Conservation (phyloP, 2,113 vertebrate genomes). For the Gadus macrocephalus region DNA sequence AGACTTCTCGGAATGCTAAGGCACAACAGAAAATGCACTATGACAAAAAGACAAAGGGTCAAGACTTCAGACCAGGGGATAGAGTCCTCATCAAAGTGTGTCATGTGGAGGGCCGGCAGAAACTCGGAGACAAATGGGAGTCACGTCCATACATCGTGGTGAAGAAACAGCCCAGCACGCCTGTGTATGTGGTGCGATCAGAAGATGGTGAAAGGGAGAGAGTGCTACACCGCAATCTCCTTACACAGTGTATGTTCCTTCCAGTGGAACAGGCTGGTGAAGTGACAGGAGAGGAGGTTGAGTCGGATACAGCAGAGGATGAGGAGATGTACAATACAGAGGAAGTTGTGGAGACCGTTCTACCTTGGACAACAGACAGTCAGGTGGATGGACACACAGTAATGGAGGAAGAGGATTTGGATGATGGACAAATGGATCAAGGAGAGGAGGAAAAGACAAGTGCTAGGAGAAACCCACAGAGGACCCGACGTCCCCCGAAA, state of each 20-base stretch:
- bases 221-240: slow-evolving; percentile 27
- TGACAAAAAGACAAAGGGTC: no score
- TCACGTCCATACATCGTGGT: slow-evolving; percentile 18
- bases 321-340: neutral
- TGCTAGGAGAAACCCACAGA: slow-evolving; percentile 5
- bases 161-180: slow-evolving; percentile 11
- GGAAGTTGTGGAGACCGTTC: neutral
- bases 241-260: slow-evolving; percentile 26
- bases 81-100: slow-evolving; percentile 16
- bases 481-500: no score
- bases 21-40: no score
- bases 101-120: slow-evolving; percentile 25
- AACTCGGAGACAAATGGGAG: slow-evolving; percentile 25
- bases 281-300: slow-evolving; percentile 1
- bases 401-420: slow-evolving; percentile 9
- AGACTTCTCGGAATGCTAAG: slow-evolving; percentile 13
- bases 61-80: no score
- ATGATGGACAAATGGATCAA: neutral
- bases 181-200: slow-evolving; percentile 20
- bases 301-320: slow-evolving; percentile 7
- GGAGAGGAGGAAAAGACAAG: neutral
- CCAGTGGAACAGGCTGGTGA: slow-evolving; percentile 11
- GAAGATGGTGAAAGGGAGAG: slow-evolving; percentile 25
- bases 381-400: slow-evolving; percentile 1
- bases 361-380: slow-evolving; percentile 1